Conservation (phyloP, 2,888 invertebrate genomes). For the Julus scandinavius region DNA sequence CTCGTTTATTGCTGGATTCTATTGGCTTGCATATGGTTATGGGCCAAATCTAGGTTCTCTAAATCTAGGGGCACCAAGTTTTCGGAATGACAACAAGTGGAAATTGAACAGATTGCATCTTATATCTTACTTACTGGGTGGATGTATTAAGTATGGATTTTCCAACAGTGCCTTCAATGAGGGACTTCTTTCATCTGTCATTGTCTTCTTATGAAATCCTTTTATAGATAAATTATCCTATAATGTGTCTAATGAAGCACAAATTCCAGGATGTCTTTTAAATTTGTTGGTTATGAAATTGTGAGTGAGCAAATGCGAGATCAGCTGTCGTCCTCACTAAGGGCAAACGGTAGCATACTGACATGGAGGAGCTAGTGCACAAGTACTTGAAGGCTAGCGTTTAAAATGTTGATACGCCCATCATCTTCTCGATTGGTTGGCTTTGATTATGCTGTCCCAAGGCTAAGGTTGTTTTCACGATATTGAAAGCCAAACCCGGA, state of each 20-base stretch:
- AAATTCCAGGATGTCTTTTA: neutral
- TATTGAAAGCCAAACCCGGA: neutral
- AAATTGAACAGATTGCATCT: neutral
- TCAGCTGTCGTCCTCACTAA: neutral
- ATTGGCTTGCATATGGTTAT: too few species aligned
- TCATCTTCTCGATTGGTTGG: neutral
- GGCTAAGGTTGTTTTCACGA: neutral
- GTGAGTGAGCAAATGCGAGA: neutral
- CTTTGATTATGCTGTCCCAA: neutral
- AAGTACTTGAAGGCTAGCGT: neutral
- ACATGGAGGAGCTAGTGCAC: neutral
- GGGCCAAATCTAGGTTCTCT: neutral
- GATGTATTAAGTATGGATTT: conserved; percentile 40
- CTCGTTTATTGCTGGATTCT: neutral
- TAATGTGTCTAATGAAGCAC: neutral
- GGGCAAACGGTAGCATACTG: neutral
- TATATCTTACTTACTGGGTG: conserved; percentile 42
- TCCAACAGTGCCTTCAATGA: conserved; percentile 19
- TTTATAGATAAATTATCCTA: too few species aligned
- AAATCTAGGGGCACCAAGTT: neutral
- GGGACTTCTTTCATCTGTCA: neutral
- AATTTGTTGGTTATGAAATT: neutral
- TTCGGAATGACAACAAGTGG: neutral
- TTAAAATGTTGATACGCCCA: neutral
- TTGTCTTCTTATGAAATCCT: neutral